Conservation (phyloP, 2,113 vertebrate species). For the Petrocephalus zakoni region DNA sequence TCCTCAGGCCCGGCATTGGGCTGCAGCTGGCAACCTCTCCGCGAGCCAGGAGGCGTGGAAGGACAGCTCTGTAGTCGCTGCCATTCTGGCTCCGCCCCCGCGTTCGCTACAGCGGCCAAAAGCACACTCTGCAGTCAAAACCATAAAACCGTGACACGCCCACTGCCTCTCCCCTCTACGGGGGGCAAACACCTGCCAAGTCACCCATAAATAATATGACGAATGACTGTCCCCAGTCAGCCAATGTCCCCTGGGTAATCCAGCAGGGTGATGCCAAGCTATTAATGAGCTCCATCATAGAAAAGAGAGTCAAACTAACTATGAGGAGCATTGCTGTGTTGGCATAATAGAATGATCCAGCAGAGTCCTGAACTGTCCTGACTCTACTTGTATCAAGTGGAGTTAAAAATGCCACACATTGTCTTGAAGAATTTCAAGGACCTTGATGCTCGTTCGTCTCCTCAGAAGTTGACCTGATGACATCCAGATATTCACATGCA, state of each 20-base stretch:
- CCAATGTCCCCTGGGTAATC: background rate
- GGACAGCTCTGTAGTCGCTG: background rate
- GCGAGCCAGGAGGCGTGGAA: background rate
- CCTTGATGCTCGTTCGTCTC: background rate
- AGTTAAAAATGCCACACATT: background rate
- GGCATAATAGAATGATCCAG: background rate
- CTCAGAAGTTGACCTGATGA: background rate
- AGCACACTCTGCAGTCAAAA: background rate
- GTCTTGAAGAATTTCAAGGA: background rate
- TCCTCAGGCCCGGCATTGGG: background rate
- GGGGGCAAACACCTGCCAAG: background rate
- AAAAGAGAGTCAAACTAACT: background rate
- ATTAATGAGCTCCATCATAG: slow-evolving; percentile 3
- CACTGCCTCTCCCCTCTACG: background rate
- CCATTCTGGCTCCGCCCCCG: background rate
- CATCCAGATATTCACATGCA: background rate
- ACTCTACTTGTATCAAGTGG: background rate
- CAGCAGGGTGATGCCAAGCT: background rate
- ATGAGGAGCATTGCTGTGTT: background rate
- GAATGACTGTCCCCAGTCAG: background rate
- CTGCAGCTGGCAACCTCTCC: background rate
- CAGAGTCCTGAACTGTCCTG: background rate
- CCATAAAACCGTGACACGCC: background rate
- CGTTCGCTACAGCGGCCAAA: background rate
- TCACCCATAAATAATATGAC: background rate